phyloP scores from a whole-genome alignment of 2,113 vertebrate genomes.

The Microtus ochrogaster region DNA sequence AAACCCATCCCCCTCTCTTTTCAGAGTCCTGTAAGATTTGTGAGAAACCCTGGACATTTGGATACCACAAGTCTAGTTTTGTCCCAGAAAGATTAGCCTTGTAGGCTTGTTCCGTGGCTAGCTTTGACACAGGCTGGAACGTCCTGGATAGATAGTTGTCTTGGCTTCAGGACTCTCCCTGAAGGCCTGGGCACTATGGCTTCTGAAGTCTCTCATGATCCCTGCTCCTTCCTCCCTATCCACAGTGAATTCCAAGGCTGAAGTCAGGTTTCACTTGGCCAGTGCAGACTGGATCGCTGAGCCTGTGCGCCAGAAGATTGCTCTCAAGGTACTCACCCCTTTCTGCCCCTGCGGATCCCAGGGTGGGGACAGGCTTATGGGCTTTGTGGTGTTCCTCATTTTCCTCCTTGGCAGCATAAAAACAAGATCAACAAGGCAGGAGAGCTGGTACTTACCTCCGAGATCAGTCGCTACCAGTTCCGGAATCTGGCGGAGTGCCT shows the following conservation, averaged over 20 bases:
- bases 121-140: neutral
- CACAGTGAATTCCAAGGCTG: conserved; percentile 94
- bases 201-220: neutral
- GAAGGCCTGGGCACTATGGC: neutral
- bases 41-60: neutral
- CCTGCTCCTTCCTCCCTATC: neutral
- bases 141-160: neutral
- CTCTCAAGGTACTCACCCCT: conserved; percentile 85
- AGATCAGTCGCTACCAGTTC: conserved; percentile 94
- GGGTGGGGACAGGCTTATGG: neutral
- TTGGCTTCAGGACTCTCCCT: neutral
- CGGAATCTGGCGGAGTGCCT: conserved; percentile 93
- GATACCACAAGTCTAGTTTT: neutral
- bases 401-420: conserved; percentile 85
- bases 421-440: conserved; percentile 93
- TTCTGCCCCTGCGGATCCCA: neutral
- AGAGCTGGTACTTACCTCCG: conserved; percentile 93
- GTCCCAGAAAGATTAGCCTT: neutral
- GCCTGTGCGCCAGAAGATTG: conserved; percentile 89
- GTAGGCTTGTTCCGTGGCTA: neutral
- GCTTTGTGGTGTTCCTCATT: neutral
- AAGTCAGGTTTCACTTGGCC: conserved; percentile 94
- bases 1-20: neutral
- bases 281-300: conserved; percentile 96
- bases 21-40: neutral